phyloP scores from a whole-genome alignment of 2,113 vertebrate species.

The Panthera tigris region DNA sequence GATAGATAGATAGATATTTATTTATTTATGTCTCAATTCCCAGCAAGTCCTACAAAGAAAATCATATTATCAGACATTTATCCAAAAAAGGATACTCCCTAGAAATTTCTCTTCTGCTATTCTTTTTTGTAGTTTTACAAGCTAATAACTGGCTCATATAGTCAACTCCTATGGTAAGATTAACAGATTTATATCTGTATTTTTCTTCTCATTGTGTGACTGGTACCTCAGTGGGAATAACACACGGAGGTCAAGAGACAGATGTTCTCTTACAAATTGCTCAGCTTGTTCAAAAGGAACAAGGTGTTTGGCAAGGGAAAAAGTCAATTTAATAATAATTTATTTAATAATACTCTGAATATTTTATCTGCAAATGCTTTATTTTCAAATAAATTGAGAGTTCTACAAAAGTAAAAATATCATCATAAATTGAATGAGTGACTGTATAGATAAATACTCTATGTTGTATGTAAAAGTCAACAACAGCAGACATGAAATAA shows the following conservation, averaged over 20 bases:
- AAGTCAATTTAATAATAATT: background rate
- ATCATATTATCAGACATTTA: background rate
- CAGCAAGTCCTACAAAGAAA: background rate
- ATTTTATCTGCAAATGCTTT: background rate
- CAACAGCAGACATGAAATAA: background rate
- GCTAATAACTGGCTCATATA: background rate
- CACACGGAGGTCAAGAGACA: background rate
- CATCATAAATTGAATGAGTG: background rate
- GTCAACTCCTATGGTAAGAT: background rate
- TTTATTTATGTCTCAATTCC: background rate
- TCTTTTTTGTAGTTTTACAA: background rate
- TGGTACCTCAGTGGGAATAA: background rate
- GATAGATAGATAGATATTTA: too few relatives aligned
- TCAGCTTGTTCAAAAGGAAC: background rate
- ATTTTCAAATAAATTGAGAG: background rate
- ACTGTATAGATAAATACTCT: background rate
- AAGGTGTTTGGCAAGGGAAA: background rate
- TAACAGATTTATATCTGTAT: background rate
- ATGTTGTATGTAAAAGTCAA: background rate
- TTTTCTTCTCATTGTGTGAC: background rate
- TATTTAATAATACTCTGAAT: background rate
- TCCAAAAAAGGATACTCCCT: background rate
- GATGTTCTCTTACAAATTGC: background rate
- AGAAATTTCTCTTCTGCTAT: background rate
- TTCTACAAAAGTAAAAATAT: background rate